Conservation (phyloP, 2,113 vertebrate species). For the Ardeotis arabs region DNA sequence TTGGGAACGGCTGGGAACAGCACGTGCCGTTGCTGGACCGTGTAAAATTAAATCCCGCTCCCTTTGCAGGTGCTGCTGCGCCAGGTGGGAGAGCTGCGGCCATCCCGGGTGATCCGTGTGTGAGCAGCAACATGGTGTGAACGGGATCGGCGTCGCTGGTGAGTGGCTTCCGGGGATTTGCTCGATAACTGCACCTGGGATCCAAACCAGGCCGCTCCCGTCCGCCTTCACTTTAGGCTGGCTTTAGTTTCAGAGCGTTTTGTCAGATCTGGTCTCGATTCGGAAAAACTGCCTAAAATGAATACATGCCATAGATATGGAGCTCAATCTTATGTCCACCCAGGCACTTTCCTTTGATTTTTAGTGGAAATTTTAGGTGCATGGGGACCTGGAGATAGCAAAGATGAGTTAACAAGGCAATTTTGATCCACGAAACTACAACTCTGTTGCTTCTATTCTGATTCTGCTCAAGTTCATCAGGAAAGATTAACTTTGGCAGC, state of each 20-base stretch:
- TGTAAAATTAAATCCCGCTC: not conserved
- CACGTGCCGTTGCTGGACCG: rapidly evolving
- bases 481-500: constrained; percentile 83
- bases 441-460: constrained; percentile 73
- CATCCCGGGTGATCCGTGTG: rapidly evolving
- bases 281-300: not conserved
- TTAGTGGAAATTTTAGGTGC: not conserved
- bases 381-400: not conserved
- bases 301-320: not conserved
- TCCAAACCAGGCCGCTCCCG: not conserved
- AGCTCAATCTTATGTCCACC: not conserved
- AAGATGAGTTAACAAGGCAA: not conserved
- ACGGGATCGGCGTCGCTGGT: rapidly evolving
- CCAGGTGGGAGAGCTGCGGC: rapidly evolving
- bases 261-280: rapidly evolving
- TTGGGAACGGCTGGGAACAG: not conserved
- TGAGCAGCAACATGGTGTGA: not conserved
- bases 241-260: not conserved
- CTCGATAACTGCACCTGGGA: not conserved
- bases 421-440: constrained; percentile 17
- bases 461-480: constrained; percentile 82
- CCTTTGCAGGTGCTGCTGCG: not conserved
- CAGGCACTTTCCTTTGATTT: not conserved
- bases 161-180: not conserved
- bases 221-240: rapidly evolving